Base-by-base conservation (phyloP, 2,888 invertebrate species). In the Meloe dianella region DNA sequence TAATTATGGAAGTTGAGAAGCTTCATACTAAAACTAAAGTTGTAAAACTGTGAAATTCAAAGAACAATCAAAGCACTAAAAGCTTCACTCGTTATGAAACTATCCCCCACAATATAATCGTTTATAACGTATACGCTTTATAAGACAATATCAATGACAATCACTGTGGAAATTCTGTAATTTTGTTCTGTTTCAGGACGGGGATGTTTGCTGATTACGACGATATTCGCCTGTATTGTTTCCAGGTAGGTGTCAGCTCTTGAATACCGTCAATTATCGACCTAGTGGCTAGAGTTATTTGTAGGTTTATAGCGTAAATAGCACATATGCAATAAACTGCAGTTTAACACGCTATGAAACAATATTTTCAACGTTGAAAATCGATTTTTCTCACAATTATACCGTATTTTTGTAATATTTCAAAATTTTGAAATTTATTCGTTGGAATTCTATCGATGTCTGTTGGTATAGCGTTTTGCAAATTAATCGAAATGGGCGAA, bases 401-500 rank as follows among this genome's bases (percentile, higher is more conserved):
- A n/a, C n/a, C n/a, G n/a, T n/a, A n/a, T n/a, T n/a, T n/a, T n/a
- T n/a, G n/a, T n/a, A n/a, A n/a, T n/a, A n/a, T n/a, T n/a, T n/a
- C n/a, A 12, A 35, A 35, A 14, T 35, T 35, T 12, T 4, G 4
- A 12, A 35, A 12, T 35, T 35, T 10, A 41, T 17, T 41, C 6
- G 17, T 41, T 38, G n/a, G n/a, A 47, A 47, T 47, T 47, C 47
- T 47, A 9, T 20, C 8, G 8, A 7, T 47, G 20, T 47, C 47
- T 20, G 20, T 2, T 47, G 47, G 47, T 47, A 7, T 6, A 47
- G 3, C 20, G 47, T 47, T 22, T 20, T 47, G 47, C 47, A 47
- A 47, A 47, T 47, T 47, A 47, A 47, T 47, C 47, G 47, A 47
- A 47, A 47, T 47, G 47, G 47, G 47, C 47, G 47, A 47, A 47